phyloP scores from a whole-genome alignment of 2,797 vertebrate genomes.

The Myotis planiceps region DNA sequence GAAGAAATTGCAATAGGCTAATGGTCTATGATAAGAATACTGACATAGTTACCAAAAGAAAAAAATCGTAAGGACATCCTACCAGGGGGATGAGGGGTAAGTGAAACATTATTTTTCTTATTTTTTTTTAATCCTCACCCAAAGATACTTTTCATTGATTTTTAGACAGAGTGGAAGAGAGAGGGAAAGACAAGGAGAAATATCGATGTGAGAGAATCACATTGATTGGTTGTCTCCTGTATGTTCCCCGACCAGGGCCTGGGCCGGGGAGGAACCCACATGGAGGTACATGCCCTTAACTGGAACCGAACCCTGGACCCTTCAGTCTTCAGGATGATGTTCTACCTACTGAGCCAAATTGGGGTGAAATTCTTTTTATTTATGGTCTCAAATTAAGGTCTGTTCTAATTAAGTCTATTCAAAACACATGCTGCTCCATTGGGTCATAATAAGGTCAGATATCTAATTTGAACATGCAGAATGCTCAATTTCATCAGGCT shows the following conservation, averaged over 20 bases:
- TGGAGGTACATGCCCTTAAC: too few relatives aligned
- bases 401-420: neutral
- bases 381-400: slow-evolving; percentile 15
- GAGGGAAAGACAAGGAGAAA: too few relatives aligned
- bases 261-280: too few relatives aligned
- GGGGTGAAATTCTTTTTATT: neutral
- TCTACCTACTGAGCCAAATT: too few relatives aligned
- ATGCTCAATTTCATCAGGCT: neutral
- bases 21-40: neutral
- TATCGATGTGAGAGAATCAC: too few relatives aligned
- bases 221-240: too few relatives aligned
- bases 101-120: neutral
- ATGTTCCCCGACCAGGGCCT: too few relatives aligned
- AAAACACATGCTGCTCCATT: neutral
- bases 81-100: neutral
- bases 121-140: neutral
- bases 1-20: neutral
- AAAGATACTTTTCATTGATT: too few relatives aligned
- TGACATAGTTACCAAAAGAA: neutral
- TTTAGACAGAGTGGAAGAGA: too few relatives aligned
- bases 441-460: neutral
- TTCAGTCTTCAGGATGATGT: too few relatives aligned
- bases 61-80: neutral
- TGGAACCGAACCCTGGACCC: too few relatives aligned
- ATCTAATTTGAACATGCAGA: neutral